Percentiles rank a stretch among this genome's conserved stretches.
phyloP scores from a whole-genome alignment of 2,797 vertebrate genomes.

The Mionectes olivaceus region DNA sequence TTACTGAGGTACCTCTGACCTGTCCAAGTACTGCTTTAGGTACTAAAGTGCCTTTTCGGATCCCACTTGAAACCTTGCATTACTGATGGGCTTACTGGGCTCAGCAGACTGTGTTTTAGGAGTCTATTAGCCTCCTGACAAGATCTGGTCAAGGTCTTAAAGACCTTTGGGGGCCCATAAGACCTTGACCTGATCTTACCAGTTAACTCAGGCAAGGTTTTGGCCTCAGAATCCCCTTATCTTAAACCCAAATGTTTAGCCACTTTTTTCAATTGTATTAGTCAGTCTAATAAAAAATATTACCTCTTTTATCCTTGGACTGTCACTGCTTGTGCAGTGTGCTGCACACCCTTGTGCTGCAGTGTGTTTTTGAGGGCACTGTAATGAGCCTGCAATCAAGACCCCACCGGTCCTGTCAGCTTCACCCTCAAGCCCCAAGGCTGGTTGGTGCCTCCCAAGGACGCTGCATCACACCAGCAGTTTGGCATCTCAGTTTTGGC shows the following conservation, averaged over 20 bases:
- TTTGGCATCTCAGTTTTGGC: not conserved
- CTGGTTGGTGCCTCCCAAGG: not conserved
- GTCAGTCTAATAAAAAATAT: not conserved
- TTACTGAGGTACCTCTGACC: not conserved
- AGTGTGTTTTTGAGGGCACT: not conserved
- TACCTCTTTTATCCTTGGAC: not conserved
- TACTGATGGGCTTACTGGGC: not conserved
- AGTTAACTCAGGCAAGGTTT: not conserved
- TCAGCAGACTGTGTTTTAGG: not conserved
- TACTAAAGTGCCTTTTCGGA: not conserved
- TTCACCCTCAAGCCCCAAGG: not conserved
- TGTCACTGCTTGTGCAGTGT: too few species aligned
- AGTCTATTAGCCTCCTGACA: not conserved
- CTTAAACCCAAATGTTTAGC: not conserved
- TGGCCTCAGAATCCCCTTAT: not conserved
- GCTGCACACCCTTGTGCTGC: not conserved
- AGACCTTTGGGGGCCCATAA: not conserved
- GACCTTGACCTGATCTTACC: not conserved
- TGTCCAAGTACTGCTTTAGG: not conserved
- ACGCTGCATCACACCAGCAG: not conserved
- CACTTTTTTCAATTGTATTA: not conserved
- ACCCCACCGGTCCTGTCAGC: not conserved
- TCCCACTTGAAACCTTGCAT: not conserved
- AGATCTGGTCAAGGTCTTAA: not conserved
- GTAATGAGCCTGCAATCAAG: accelerated